phyloP scores from a whole-genome alignment of 1,140 invertebrate genomes.

The Zaprionus nigranus region DNA sequence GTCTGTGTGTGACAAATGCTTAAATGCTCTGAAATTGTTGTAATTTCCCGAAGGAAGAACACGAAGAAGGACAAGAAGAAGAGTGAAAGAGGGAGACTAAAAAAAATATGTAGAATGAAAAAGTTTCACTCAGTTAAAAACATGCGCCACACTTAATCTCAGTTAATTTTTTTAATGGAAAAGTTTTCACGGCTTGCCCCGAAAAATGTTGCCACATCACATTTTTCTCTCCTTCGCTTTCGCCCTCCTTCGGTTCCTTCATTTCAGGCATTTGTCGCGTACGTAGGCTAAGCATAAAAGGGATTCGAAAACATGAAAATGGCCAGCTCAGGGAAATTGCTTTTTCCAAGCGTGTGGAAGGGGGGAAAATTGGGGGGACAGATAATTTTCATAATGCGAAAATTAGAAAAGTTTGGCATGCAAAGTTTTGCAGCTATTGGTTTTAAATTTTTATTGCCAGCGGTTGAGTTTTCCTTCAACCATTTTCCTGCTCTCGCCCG shows the following conservation, averaged over 20 bases:
- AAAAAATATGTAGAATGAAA: slow-evolving; percentile 13
- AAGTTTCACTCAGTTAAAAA: slow-evolving; percentile 53
- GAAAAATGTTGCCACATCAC: slow-evolving; percentile 31
- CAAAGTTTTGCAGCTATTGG: slow-evolving; percentile 42
- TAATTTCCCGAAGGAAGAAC: slow-evolving; percentile 48
- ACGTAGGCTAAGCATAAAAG: slow-evolving; percentile 23
- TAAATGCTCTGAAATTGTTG: slow-evolving; percentile 76
- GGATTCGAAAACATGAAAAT: slow-evolving; percentile 3
- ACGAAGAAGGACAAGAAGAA: not conserved
- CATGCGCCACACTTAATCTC: slow-evolving; percentile 75
- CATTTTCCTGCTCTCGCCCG: not conserved
- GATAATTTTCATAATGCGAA: slow-evolving; percentile 78
- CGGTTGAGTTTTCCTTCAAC: not conserved
- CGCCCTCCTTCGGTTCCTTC: slow-evolving; percentile 5
- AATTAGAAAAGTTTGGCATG: slow-evolving; percentile 74
- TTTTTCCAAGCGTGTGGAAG: slow-evolving; percentile 31
- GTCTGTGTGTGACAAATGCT: slow-evolving; percentile 71
- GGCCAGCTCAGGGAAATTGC: slow-evolving; percentile 52
- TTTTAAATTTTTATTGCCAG: slow-evolving; percentile 60
- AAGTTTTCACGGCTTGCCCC: slow-evolving; percentile 66
- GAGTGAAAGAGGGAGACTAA: not conserved
- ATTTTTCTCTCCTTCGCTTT: slow-evolving; percentile 34
- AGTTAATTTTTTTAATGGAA: slow-evolving; percentile 82
- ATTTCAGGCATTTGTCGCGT: slow-evolving; percentile 34
- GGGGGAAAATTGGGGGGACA: slow-evolving; percentile 28